Evolutionary conservation across 2,797 vertebrate genomes (phyloP).

Genomic region (Odontamblyopus lacepedii): DNA sequence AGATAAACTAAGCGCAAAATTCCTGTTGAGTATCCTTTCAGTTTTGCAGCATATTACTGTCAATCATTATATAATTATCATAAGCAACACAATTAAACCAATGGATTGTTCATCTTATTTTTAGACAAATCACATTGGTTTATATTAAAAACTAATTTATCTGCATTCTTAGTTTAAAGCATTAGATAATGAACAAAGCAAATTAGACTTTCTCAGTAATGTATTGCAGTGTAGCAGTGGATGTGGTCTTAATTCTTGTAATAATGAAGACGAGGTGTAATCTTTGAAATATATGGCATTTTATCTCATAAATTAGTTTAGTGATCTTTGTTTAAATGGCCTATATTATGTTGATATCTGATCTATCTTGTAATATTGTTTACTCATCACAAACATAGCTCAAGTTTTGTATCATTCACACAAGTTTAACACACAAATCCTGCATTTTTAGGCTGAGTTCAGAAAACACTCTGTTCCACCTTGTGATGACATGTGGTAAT

Average conservation of each 20-base stretch:
- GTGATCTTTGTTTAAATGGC: no score
- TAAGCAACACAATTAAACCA: background rate
- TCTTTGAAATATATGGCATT: background rate
- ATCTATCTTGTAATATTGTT: no score
- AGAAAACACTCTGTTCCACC: no score
- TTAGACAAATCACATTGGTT: no score
- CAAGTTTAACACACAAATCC: no score
- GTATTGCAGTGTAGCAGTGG: background rate
- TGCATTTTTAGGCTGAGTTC: no score
- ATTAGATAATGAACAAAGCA: background rate
- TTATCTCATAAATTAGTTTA: background rate
- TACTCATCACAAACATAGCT: no score
- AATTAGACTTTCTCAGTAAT: background rate
- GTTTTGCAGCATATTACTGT: background rate
- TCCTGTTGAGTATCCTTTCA: background rate
- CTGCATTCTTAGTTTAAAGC: background rate
- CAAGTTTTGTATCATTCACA: no score
- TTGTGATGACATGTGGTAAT: no score
- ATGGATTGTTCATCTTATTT: background rate
- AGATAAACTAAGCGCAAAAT: no score
- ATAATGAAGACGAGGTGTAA: background rate
- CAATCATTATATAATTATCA: background rate
- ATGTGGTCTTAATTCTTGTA: background rate
- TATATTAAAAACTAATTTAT: background rate
- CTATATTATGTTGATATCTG: no score